Base-by-base conservation (phyloP, 2,113 vertebrate species). In the Platichthys stellatus region DNA sequence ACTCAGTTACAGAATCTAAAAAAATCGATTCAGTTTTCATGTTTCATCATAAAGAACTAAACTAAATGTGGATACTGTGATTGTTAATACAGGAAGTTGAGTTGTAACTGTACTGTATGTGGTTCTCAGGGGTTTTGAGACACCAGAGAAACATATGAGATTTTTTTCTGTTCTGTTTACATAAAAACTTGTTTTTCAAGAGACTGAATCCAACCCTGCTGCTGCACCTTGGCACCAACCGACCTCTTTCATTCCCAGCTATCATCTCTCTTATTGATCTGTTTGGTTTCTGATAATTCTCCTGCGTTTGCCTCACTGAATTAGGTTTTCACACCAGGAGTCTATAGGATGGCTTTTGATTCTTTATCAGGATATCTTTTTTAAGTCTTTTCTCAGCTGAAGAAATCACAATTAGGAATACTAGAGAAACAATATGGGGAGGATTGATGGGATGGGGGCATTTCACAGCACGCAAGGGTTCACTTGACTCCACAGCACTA, bases 391-490 rank as follows among this genome's bases (percentile, higher is more conserved):
- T 31, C 40, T 43, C 40, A 13, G 40, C 40, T 17, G 45, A 2
- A 49, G 5, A 54, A 2, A 61, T 47, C 15, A 5, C 5, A 66
- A 57, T 66, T 56, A 60, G 18, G 47, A 65, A 77, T 11, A 26
- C 5, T 17, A 23, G 4, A 45, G 20, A 63, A 53, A 18, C 7
- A 63, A 2, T 14, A 15, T 64, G 20, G 54, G 64, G 49, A 18
- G n/a, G 59, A 56, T 4, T 31, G 62, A 70, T 61, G 74, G 51
- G 13, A 51, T 26, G 66, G 76, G 49, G 38, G 43, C 18, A 47
- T 73, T 86, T 72, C 23, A 53, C 72, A 56, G 26, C 58, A 64
- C 17, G 40, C 11, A 10, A 60, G 24, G 69, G 58, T 78, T 79
- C 62, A 51, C 26, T 72, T 28, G 13, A 18, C 53, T 38, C 74